Base-by-base conservation (phyloP, 2,888 invertebrate genomes). In the Scaptomyza parva region DNA sequence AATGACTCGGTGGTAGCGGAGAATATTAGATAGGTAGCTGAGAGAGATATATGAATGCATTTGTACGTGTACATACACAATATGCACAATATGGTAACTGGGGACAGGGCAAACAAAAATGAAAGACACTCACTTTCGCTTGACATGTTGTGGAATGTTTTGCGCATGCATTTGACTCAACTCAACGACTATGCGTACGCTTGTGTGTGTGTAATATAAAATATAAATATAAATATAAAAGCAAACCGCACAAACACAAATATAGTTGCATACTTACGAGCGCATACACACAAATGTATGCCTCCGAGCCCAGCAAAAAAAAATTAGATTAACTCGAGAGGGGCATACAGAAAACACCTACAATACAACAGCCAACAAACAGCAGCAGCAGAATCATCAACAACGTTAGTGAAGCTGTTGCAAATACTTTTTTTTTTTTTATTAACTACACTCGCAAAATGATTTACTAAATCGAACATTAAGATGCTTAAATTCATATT, bases 81-180 rank as follows among this genome's bases (percentile, higher is more conserved):
- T 53, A 24, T 5, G 12, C 9, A 18, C 17, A 37, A 54, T 70
- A 43, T 48, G 70, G 41, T 48, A 43, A 57, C 73, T 60, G 60
- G 72, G 62, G 67, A 64, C 76, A 57, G 73, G 67, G 69, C 69
- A 88, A 86, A 88, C 88, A 76, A 86, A 88, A 84, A 83, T 84
- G 86, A 84, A 84, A 84, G 84, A 84, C 84, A 84, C 84, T 88
- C 88, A 77, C 86, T 86, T 84, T 84, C 87, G 84, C 84, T 88
- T 86, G 88, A 84, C 84, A 84, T 88, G 86, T 44, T 78, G 70
- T 64, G 76, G 86, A 86, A 82, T 82, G 83, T 78, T 83, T 62
- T 67, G 61, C 68, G 79, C 80, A 80, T 85, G 83, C 83, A 85
- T 85, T 72, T 83, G 77, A 69, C 76, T 85, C 76, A 45, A 37